A percentile compares a stretch with the other conserved stretches of the same genome.
Evolutionary conservation across 2,888 invertebrate species (phyloP).

Genomic region (Agrotis exclamationis): DNA sequence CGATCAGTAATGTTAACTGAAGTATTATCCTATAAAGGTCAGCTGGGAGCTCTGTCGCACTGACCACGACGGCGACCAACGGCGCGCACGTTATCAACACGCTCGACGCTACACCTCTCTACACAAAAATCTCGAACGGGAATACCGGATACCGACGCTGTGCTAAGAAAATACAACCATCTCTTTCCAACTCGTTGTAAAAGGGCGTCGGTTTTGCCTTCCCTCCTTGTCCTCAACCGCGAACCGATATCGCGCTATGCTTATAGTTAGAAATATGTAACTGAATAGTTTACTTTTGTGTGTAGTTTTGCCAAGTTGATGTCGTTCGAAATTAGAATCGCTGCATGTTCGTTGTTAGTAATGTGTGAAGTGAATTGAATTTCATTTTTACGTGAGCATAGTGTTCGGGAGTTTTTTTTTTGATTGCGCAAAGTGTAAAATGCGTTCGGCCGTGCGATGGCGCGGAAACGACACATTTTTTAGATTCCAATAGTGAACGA

Average conservation of each 20-base stretch:
- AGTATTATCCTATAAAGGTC: constrained; percentile 77
- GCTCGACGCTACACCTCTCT: constrained; percentile 76
- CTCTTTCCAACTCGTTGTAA: constrained; percentile 69
- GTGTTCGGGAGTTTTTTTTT: constrained; percentile 66
- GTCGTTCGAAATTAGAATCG: constrained; percentile 80
- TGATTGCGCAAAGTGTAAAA: constrained; percentile 73
- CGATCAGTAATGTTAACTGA: constrained; percentile 39
- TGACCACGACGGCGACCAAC: constrained; percentile 66
- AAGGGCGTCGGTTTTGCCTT: constrained; percentile 59
- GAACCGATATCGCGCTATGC: constrained; percentile 75
- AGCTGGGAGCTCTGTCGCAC: constrained; percentile 71
- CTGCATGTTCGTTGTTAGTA: constrained; percentile 66
- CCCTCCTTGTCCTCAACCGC: constrained; percentile 72
- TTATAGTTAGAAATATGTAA: constrained; percentile 74
- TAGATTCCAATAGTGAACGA: constrained; percentile 64
- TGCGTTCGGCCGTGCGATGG: constrained; percentile 72
- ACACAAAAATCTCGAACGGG: constrained; percentile 84
- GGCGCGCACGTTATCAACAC: constrained; percentile 69
- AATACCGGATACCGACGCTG: constrained; percentile 84
- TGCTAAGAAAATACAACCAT: constrained; percentile 70
- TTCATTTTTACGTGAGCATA: constrained; percentile 64
- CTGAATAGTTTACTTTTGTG: constrained; percentile 85
- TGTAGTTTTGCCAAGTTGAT: constrained; percentile 85
- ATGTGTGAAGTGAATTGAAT: constrained; percentile 76
- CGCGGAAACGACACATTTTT: constrained; percentile 80